Evolutionary conservation across 2,888 invertebrate species (phyloP).

Genomic region (Notodonta dromedarius): DNA sequence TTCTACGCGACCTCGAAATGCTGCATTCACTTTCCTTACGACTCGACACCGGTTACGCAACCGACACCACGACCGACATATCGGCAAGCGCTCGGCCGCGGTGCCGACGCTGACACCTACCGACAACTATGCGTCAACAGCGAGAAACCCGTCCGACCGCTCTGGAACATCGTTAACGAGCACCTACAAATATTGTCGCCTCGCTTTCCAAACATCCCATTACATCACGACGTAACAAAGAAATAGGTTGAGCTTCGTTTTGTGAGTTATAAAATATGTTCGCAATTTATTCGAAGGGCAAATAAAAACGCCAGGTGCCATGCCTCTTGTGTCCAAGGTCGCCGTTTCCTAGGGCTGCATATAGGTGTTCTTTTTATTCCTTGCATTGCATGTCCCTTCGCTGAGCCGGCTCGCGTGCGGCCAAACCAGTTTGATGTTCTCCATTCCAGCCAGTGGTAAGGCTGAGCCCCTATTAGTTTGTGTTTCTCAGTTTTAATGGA

Average conservation of each 20-base stretch:
- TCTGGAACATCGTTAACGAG: slow-evolving; percentile 39
- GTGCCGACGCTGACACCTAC: slow-evolving; percentile 37
- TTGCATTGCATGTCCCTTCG: slow-evolving; percentile 80
- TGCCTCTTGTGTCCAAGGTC: slow-evolving; percentile 80
- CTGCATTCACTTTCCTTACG: slow-evolving; percentile 83
- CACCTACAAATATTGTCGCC: slow-evolving; percentile 47
- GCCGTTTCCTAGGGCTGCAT: slow-evolving; percentile 83
- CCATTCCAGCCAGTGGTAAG: slow-evolving; percentile 69
- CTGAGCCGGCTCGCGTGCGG: slow-evolving; percentile 77
- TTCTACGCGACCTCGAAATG: slow-evolving; percentile 83
- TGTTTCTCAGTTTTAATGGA: slow-evolving; percentile 55
- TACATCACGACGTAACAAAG: slow-evolving; percentile 50
- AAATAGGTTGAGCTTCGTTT: slow-evolving; percentile 30
- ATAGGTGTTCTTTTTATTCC: slow-evolving; percentile 80
- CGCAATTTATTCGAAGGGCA: slow-evolving; percentile 78
- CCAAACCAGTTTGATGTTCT: slow-evolving; percentile 78
- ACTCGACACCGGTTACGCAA: slow-evolving; percentile 81
- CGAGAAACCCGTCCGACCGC: slow-evolving; percentile 47
- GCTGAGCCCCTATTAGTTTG: slow-evolving; percentile 70
- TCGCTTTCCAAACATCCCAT: slow-evolving; percentile 46
- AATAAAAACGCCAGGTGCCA: slow-evolving; percentile 83
- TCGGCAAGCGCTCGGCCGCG: slow-evolving; percentile 49
- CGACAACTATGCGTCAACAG: slow-evolving; percentile 36
- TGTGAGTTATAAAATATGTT: slow-evolving; percentile 69
- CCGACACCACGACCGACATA: slow-evolving; percentile 74